Evolutionary conservation across 2,113 vertebrate genomes (phyloP), one percentile per base, ranked within the genome.

Genomic region (Percopsis transmontana): DNA sequence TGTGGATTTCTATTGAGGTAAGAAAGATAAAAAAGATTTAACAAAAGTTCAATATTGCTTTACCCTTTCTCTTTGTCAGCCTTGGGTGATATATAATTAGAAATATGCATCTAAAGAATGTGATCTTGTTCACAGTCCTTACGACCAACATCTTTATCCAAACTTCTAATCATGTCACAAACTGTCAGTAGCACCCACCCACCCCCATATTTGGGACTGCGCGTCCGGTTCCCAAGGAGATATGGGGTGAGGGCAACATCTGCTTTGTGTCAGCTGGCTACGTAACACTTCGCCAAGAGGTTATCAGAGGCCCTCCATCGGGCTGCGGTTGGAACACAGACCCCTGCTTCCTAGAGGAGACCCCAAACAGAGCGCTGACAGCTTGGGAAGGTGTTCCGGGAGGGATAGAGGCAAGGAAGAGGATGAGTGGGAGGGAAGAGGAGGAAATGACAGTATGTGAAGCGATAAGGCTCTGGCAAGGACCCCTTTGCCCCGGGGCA

Each of bases 231-330:
- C 74, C 82, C 73, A 83, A 84, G 82, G 83, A 89, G 68, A 84
- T 74, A 56, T 33, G 27, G 33, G 78, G 74, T 85, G 79, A 87
- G 65, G 47, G 77, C 72, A 84, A 85, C 79, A 85, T 88, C 89
- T 92, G 92, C 75, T 88, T 90, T 72, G 66, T 91, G 89, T 92
- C 88, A 91, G 51, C 77, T 70, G 68, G 62, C 73, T 71, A 77
- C 58, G 74, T 73, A 82, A 62, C 78, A 84, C 85, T 87, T 85
- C 44, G 67, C 74, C 75, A 50, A 24, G 65, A 60, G 88, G 88
- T 92, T 92, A 92, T 92, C 91, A 40, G 56, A 65, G 64, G 68
- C 19, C 66, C 40, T 78, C 73, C 87, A 87, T 89, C 83, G 87
- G 85, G 70, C 68, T 73, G 66, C 76, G 72, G 85, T 77, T 75